Conservation (phyloP, 2,797 vertebrate species). For the Gadopsis bispinosus region DNA sequence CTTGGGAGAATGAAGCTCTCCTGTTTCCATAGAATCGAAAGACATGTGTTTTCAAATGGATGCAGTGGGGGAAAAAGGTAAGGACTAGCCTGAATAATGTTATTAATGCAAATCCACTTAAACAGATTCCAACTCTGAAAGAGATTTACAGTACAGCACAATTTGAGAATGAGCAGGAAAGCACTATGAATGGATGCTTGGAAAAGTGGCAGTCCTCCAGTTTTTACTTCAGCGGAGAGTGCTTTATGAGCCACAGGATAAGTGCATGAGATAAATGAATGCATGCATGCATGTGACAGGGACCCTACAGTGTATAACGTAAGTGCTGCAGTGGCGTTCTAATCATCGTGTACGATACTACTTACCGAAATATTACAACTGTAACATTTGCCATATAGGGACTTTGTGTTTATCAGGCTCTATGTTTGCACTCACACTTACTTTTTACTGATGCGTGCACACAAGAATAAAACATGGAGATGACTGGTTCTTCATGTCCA, state of each 20-base stretch:
- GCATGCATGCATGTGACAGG: conserved; percentile 16
- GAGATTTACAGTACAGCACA: conserved; percentile 44
- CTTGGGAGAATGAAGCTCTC: background rate
- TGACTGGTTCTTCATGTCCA: conserved; percentile 38
- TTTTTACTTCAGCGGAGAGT: conserved; percentile 23
- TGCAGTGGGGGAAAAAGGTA: background rate
- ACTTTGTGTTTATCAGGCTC: background rate
- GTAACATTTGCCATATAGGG: background rate
- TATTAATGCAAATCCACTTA: conserved; percentile 47
- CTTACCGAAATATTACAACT: conserved; percentile 3
- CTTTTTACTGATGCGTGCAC: background rate
- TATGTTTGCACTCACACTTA: conserved; percentile 15
- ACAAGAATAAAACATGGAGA: conserved; percentile 1
- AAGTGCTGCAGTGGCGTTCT: conserved; percentile 10
- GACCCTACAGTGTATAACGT: background rate
- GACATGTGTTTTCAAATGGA: conserved; percentile 31
- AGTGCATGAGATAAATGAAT: conserved; percentile 29
- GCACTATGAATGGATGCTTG: conserved; percentile 31
- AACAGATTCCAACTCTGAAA: conserved; percentile 36
- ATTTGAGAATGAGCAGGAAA: conserved; percentile 47
- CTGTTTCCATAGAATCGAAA: conserved; percentile 20
- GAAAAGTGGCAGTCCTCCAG: conserved; percentile 52
- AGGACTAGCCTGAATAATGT: conserved; percentile 20
- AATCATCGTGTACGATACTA: background rate
- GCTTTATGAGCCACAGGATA: conserved; percentile 15